Base-by-base conservation (phyloP, 2,797 vertebrate species). In the Sebastes taczanowskii region DNA sequence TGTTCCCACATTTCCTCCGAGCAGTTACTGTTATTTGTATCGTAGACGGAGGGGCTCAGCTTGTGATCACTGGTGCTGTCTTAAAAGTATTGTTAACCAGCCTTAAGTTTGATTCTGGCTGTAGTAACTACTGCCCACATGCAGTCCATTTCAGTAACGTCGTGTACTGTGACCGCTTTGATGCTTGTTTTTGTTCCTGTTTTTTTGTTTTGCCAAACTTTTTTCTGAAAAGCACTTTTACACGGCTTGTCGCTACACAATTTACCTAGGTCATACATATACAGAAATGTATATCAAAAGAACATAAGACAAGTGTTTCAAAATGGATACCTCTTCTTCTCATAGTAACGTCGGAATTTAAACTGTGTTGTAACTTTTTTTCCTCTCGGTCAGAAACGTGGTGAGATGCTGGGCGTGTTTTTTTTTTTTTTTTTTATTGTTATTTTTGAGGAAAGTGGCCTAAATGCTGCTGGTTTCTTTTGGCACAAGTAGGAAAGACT, bases 281-380 rank as follows among this genome's bases (percentile, higher is more conserved):
- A 86, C 91, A 91, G 89, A 93, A 89, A 93, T 92, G 89, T 92
- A 90, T 91, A 94, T 82, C 75, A 86, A 85, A 87, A 88, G 68
- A 89, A 86, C 84, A 88, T 87, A 89, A 77, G 88, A 89, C 88
- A 93, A 90, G 91, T 95, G 92, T 94, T 94, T 93, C 79, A 89
- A 93, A 94, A 93, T 87, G 77, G 92, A 95, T 95, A 95, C 94
- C 93, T 94, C 94, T 94, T 93, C 86, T 89, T 87, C 82, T 92
- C 80, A 86, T 93, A 89, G 87, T 93, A 84, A 89, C 56, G 86
- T 93, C 83, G 83, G 89, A 88, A 90, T 92, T 91, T 78, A 86
- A 94, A 93, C 91, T 92, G 91, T 94, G 88, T 91, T 74, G 80
- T 92, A 88, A 85, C 72, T 81, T 91, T 77, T 55, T 88, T 71